phyloP scores from a whole-genome alignment of 53 echinoderm and acorn worm species.

The Paelopatides confundens region DNA sequence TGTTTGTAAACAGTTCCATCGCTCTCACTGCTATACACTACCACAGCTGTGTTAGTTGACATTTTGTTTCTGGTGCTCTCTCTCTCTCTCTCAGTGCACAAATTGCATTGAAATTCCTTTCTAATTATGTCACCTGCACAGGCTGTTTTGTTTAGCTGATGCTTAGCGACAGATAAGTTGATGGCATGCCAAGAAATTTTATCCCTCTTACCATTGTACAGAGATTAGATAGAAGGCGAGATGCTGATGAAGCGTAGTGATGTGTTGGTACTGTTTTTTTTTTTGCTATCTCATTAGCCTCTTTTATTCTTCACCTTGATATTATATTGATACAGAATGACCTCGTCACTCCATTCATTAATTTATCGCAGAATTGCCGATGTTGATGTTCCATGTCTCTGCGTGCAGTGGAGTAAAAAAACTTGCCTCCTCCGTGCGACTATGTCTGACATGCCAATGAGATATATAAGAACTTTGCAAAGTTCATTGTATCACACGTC shows the following conservation, averaged over 20 bases:
- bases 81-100: neutral
- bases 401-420: no score
- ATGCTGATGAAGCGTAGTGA: neutral
- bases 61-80: neutral
- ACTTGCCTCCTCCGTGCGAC: no score
- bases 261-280: neutral
- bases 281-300: neutral
- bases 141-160: slow-evolving; percentile 40
- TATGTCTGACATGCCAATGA: no score
- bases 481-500: no score
- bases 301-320: neutral
- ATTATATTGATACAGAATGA: no score
- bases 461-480: no score
- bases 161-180: slow-evolving; percentile 29
- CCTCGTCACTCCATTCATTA: no score
- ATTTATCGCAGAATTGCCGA: no score
- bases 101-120: slow-evolving; percentile 43
- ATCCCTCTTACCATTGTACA: neutral
- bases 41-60: neutral
- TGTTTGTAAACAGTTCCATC: slow-evolving; percentile 29
- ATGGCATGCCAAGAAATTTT: slow-evolving; percentile 33
- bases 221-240: neutral
- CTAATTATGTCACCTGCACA: slow-evolving; percentile 30
- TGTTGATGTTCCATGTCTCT: no score
- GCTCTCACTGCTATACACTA: neutral